Evolutionary conservation across 2,888 invertebrate species (phyloP), one percentile per base, ranked within the genome.

Genomic region (Mantis religiosa): DNA sequence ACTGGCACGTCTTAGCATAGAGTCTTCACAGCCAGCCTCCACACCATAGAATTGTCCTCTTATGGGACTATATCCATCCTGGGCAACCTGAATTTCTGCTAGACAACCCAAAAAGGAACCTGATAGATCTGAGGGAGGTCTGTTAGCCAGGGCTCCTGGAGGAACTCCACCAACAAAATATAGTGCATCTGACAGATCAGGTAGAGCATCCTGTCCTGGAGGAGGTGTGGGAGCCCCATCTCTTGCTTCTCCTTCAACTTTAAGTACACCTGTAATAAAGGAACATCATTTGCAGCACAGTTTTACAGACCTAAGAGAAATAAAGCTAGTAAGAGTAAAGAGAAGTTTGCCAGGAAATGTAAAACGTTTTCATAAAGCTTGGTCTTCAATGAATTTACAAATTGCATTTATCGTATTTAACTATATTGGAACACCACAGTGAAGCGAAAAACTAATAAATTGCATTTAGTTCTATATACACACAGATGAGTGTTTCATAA

Each of bases 101-200:
- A 98, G 95, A 92, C 98, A 98, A n/a, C 98, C 98, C 88, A 97
- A 94, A 93, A 97, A 96, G 0, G 96, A 94, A 89, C 92, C 92
- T 2, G 93, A 91, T 1, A 92, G 92, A 88, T 93, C 90, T 41
- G 92, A 91, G n/a, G 94, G 93, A 28, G 84, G 86, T 27, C 85
- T 89, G 0, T 88, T 83, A 54, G 90, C 89, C 90, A 96, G 95
- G n/a, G 82, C 82, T 90, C 96, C 96, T 2, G 98, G 97, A 7
- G 98, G 97, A 3, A 97, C 94, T 0, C 99, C 99, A 2, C 98
- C 99, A 91, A 98, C 95, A 93, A 97, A 97, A 93, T 97, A 97
- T 71, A 95, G 94, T 0, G 96, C 96, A 83, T 94, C 94, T 0
- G 95, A 93, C 83, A 97, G 94, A 92, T 97, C 96, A 0, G 97